These are phyloP conservation scores for Atta texana DNA, from an alignment of 1,140 invertebrate species.

Conservation along the genomic window DNA sequence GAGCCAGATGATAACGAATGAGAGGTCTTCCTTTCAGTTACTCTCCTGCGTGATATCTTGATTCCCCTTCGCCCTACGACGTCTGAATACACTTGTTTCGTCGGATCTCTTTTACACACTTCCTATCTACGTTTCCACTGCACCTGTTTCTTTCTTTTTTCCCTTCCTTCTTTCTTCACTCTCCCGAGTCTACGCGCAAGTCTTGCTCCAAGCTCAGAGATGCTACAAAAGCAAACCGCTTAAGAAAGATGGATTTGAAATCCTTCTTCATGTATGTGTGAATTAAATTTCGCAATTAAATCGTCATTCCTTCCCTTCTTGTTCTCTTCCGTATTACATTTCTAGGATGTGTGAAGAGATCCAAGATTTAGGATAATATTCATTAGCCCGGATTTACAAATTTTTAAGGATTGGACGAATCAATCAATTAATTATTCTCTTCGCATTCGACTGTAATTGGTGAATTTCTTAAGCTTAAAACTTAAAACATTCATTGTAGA, in stretches of 20 bases:
- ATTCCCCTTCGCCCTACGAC: constrained; percentile 31
- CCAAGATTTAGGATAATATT: not conserved
- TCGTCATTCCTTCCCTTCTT: not conserved
- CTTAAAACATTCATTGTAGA: no score
- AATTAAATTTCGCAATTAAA: not conserved
- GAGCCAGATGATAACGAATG: constrained; percentile 16
- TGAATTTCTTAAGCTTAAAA: no score
- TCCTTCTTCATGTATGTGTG: not conserved
- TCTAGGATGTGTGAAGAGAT: not conserved
- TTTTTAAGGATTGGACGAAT: no score
- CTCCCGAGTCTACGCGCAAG: not conserved
- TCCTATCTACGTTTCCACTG: constrained; percentile 10
- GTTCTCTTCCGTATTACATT: not conserved
- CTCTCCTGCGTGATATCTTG: constrained; percentile 29
- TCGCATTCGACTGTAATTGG: no score
- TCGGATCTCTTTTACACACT: constrained; percentile 26
- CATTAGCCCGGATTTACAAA: no score
- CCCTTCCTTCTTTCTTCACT: not conserved
- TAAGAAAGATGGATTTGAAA: constrained; percentile 1
- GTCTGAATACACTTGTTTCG: constrained; percentile 39
- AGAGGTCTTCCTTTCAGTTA: constrained; percentile 15
- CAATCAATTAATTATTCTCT: no score
- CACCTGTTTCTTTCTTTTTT: constrained; percentile 17
- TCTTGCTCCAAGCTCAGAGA: not conserved
- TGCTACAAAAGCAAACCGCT: not conserved